These are phyloP conservation scores for Embidobia sp. DNA, from an alignment of 2,888 invertebrate genomes.

Conservation along the genomic window DNA sequence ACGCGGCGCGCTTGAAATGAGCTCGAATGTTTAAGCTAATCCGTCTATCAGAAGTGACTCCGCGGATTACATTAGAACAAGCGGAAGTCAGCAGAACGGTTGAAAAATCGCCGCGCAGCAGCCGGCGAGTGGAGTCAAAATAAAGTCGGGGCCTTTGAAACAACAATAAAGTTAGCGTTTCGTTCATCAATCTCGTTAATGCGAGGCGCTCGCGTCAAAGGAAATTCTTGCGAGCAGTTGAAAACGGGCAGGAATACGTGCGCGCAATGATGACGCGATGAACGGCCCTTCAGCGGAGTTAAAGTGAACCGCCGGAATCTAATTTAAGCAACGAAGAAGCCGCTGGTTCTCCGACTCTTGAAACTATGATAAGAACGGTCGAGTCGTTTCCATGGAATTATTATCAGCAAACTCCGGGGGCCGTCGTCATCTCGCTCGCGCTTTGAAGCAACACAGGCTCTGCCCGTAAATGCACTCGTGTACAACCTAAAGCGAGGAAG, in stretches of 20 bases:
- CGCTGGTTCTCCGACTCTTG: conserved; percentile 54
- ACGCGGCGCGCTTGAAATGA: too few relatives aligned
- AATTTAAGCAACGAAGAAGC: conserved; percentile 67
- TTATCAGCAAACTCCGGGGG: conserved; percentile 52
- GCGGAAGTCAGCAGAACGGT: conserved; percentile 6
- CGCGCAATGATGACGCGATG: conserved; percentile 47
- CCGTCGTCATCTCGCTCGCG: conserved; percentile 18
- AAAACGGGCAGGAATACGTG: conserved; percentile 37
- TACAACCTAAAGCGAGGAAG: conserved; percentile 20
- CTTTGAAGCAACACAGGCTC: neutral
- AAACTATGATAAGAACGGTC: conserved; percentile 61
- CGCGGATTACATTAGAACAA: conserved; percentile 21
- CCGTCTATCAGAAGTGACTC: conserved; percentile 10
- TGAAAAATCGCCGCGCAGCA: conserved; percentile 32
- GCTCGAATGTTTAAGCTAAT: conserved; percentile 25
- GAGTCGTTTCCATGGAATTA: conserved; percentile 58
- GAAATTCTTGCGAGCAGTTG: conserved; percentile 72
- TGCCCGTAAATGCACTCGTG: conserved; percentile 30
- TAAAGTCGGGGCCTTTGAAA: conserved; percentile 75
- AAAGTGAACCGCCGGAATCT: conserved; percentile 64
- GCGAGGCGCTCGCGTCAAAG: conserved; percentile 78
- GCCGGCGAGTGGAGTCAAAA: conserved; percentile 44
- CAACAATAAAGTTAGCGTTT: conserved; percentile 79
- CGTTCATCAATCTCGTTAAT: conserved; percentile 78
- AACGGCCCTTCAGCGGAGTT: conserved; percentile 57